Conservation (phyloP, 2,888 invertebrate species). For the Perizoma flavofasciatum region DNA sequence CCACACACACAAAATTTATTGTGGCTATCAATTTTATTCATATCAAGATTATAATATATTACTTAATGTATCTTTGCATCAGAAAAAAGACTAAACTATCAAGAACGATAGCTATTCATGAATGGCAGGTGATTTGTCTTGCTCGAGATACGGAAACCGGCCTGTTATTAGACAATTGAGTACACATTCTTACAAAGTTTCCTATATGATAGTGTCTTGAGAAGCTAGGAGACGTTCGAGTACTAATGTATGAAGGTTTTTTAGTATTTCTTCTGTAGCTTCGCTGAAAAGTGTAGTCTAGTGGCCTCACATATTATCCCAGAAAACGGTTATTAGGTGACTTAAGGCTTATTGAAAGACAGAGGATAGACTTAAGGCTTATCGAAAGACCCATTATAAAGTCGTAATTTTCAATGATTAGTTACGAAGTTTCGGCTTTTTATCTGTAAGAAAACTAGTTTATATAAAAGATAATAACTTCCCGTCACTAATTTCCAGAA, state of each 20-base stretch:
- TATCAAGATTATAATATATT: not conserved
- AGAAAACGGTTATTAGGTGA: too few species aligned
- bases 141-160: slow-evolving; percentile 46
- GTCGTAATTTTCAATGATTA: too few species aligned
- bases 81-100: slow-evolving; percentile 25
- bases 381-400: too few species aligned
- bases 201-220: not conserved
- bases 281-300: too few species aligned
- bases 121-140: slow-evolving; percentile 46
- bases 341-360: too few species aligned
- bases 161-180: slow-evolving; percentile 22
- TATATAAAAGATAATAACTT: too few species aligned
- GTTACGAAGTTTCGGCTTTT: too few species aligned
- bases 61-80: not conserved
- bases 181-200: slow-evolving; percentile 13
- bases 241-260: not conserved
- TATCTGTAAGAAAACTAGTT: too few species aligned
- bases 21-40: too few species aligned
- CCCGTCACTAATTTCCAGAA: too few species aligned
- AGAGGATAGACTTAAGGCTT: too few species aligned
- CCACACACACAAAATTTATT: not conserved
- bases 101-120: slow-evolving; percentile 32
- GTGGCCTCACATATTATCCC: too few species aligned
- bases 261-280: not conserved
- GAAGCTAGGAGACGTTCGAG: not conserved